Evolutionary conservation across 2,888 invertebrate species (phyloP).

Genomic region (Melieria crassipennis): DNA sequence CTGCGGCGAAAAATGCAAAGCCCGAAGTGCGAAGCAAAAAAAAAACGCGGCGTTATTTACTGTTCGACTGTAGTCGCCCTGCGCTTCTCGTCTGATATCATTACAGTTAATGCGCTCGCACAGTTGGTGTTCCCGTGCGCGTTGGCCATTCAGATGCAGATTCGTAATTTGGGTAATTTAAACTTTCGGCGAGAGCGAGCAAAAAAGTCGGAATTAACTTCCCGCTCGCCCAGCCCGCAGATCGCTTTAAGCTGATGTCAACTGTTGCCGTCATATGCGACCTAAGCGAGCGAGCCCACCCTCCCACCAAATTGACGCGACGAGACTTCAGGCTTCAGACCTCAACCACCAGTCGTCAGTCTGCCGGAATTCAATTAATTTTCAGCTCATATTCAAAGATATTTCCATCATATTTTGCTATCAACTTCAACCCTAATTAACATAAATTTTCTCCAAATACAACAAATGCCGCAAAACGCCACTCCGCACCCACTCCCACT

Average conservation of each 20-base stretch:
- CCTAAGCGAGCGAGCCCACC: no score
- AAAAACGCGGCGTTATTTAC: no score
- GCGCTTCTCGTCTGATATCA: neutral
- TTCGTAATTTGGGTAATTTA: neutral
- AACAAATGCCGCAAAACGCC: neutral
- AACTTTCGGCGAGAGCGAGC: neutral
- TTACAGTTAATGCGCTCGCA: constrained; percentile 22
- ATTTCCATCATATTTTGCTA: constrained; percentile 16
- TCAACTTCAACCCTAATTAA: constrained; percentile 22
- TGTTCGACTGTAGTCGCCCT: neutral
- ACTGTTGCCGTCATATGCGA: no score
- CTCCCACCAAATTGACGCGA: no score
- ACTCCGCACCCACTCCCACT: neutral
- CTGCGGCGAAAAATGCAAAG: neutral
- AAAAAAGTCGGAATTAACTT: neutral
- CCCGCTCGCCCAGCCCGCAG: neutral
- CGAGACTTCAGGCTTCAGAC: no score
- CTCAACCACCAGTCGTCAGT: neutral
- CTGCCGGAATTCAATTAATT: neutral
- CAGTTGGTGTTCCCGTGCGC: constrained; percentile 8
- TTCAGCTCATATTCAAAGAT: no score
- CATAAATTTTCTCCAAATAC: constrained; percentile 1
- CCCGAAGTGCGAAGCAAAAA: no score
- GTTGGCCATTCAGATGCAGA: neutral
- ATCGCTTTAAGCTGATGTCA: neutral